Base-by-base conservation (phyloP, 2,888 invertebrate genomes). In the Xestia xanthographa region DNA sequence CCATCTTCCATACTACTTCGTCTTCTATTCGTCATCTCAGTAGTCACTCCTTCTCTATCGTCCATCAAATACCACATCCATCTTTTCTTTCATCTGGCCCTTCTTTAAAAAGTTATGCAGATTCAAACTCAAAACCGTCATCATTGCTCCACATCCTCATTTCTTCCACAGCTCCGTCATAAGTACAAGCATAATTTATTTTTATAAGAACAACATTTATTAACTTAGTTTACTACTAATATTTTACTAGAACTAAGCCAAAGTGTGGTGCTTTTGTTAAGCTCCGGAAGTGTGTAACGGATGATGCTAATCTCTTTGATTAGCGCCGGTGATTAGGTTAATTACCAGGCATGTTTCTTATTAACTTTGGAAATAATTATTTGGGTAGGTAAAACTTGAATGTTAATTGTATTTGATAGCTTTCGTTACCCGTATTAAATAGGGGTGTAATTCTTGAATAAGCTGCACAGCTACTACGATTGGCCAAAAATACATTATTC, bases 201-300 rank as follows among this genome's bases (percentile, higher is more conserved):
- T 8, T 9, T 11, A 5, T 4, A 22, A 34, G 0, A 11, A 20
- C 34, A 22, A 5, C 11, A n/a, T 12, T 38, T 12, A 1, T 14
- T 11, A 12, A 14, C 0, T 62, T 14, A 6, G 14, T 12, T 22
- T 62, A 5, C 22, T 62, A 12, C 38, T 22, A 41, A 38, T 38
- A n/a, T n/a, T 41, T 63, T 17, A 63, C 8, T n/a, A 14, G 5
- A 12, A 17, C 9, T 8, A 8, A 72, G 41, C 48, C 41, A 41
- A n/a, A 65, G 50, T 29, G 72, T 26, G 29, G 17, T 26, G 63
- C 17, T 48, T 73, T 73, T 77, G 74, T 43, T 11, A n/a, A 43
- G 11, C 74, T 81, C 56, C 77, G 81, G 77, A 78, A 74, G 65
- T 38, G 1, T 5, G 56, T 43, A 74, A 50, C 75, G 75, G 80